Base-by-base conservation (phyloP, 2,888 invertebrate species). In the Oscheius sp. region DNA sequence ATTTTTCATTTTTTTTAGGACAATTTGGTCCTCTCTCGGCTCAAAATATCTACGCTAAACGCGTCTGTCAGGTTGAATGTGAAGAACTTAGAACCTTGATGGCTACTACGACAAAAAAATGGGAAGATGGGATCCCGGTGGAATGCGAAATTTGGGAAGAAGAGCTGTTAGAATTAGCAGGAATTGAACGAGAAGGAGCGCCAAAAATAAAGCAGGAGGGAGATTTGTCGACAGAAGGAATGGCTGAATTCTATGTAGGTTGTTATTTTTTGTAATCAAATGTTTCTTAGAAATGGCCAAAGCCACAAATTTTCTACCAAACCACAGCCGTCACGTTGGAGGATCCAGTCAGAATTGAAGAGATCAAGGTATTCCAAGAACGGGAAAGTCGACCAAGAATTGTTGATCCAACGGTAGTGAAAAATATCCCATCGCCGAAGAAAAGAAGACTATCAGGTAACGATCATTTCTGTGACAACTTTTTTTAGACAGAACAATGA, bases 141-240 rank as follows among this genome's bases (percentile, higher is more conserved):
- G 36, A 36, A 9, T 36, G 36, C 14, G 36, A 36, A 36, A 36
- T 36, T 36, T 36, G 36, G 36, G 36, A 41, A 41, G 20, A 41
- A 41, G 41, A 41, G 20, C 4, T 20, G 41, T 17, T 14, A 12
- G 20, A 41, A 41, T 41, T 20, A 41, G 20, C 20, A 41, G 12
- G 41, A 6, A 41, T 41, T 41, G 41, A 12, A 12, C 41, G 12
- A 36, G 36, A 69, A 65, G 71, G 70, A 45, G 63, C 51, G 24
- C 67, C 41, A 14, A 51, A 69, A n/a, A 26, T 67, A 3, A 32
- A 69, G 22, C 56, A 33, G 12, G 59, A 38, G 12, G 47, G 20
- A n/a, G 69, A 64, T 38, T 64, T 65, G 44, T 71, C 77, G 14
- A 75, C 75, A n/a, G n/a, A 63, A 8, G 74, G 75, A 22, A 54